These are phyloP conservation scores for Drosophila mimica DNA, from an alignment of 2,888 invertebrate genomes.

Conservation along the genomic window DNA sequence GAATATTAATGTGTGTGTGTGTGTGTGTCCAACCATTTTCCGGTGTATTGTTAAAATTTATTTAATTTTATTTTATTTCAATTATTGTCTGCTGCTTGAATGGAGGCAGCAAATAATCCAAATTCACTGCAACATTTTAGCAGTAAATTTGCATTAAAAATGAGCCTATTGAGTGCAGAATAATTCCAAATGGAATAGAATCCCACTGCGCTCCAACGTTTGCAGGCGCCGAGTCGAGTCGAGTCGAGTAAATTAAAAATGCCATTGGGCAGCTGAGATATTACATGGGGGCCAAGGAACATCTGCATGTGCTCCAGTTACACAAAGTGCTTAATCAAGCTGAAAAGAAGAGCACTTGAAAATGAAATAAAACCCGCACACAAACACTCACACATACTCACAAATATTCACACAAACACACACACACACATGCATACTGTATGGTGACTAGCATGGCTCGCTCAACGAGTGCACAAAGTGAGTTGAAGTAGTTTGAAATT, in stretches of 20 bases:
- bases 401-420: neutral
- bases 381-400: constrained; percentile 6
- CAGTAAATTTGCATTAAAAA: constrained; percentile 31
- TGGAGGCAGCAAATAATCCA: constrained; percentile 46
- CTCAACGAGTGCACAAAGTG: constrained; percentile 70
- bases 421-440: constrained; percentile 15
- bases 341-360: constrained; percentile 71
- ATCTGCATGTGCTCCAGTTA: constrained; percentile 78
- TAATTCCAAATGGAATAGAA: constrained; percentile 2
- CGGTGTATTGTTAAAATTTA: constrained; percentile 77
- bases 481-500: constrained; percentile 79
- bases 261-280: constrained; percentile 61
- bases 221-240: constrained; percentile 15
- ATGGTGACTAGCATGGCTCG: neutral
- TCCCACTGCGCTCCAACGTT: constrained; percentile 14
- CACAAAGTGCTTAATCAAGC: constrained; percentile 82
- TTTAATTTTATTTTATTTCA: constrained; percentile 74
- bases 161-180: constrained; percentile 5
- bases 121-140: constrained; percentile 34
- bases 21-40: constrained; percentile 67
- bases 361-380: constrained; percentile 33
- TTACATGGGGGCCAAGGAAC: constrained; percentile 27
- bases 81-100: constrained; percentile 65
- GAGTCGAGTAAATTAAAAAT: constrained; percentile 70
- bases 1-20: constrained; percentile 18